Evolutionary conservation across 2,888 invertebrate genomes (phyloP), one percentile per base, ranked within the genome.

Genomic region (Lithophane semibrunnea): DNA sequence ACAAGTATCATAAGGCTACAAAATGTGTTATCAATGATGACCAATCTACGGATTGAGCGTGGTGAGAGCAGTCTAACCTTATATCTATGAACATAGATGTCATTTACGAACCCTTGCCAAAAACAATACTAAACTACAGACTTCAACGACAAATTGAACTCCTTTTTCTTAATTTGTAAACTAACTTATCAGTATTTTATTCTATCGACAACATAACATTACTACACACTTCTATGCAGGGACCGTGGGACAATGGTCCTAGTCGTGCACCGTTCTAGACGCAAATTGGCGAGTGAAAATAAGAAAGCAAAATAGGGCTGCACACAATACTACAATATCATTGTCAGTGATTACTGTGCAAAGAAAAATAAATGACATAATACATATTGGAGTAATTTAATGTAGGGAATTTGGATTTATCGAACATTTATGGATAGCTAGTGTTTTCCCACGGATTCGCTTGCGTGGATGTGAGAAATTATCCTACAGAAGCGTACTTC

Each of bases 201-300:
- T 77, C 66, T 73, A 85, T 87, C 81, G 86, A 86, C 69, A 74
- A 4, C 0, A 13, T 0, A 13, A 54, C 86, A 69, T 52, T 87
- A 54, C 87, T 75, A 83, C 1, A 70, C 86, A 88, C 91, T 93
- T 86, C 78, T 85, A 88, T 89, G 90, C 90, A 89, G 86, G 86
- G 86, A 88, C 88, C 85, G 87, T 88, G 84, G 88, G 88, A 93
- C 92, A 93, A 93, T 92, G 88, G 90, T 88, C 88, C 86, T 85
- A 82, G 88, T 79, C 80, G 88, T 85, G 90, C 88, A n/a, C 16
- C 82, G 75, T 81, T 82, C 78, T 91, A 90, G 90, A 92, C 88
- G 88, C 91, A 92, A 93, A 93, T 92, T 92, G 91, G 89, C 83
- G 88, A 88, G 88, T 84, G 82, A 75, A 49, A 79, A 65, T 75